A percentile compares a stretch with the other conserved stretches of the same genome.
These are phyloP conservation scores for Enteromius anoplus DNA, from an alignment of 2,797 vertebrate genomes.

Conservation along the genomic window DNA sequence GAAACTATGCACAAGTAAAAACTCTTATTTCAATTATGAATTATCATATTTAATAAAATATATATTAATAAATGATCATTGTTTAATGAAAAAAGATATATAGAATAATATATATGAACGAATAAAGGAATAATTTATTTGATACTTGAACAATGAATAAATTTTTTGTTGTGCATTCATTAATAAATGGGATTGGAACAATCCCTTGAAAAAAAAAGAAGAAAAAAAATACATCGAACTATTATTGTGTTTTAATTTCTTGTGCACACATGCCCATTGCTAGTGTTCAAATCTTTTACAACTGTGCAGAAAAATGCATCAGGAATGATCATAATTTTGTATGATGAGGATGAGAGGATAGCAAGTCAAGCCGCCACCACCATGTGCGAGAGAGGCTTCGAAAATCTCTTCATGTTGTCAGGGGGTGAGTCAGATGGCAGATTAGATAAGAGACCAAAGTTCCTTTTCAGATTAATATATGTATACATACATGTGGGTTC, in stretches of 20 bases:
- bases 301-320: constrained; percentile 84
- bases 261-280: not conserved
- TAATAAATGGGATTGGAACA: not conserved
- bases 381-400: constrained; percentile 94
- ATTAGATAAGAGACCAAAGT: not conserved
- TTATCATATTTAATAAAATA: too few species aligned
- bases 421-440: constrained; percentile 79
- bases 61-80: too few species aligned
- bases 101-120: too few species aligned
- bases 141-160: not conserved
- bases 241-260: not conserved
- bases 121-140: not conserved
- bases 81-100: too few species aligned
- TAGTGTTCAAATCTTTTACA: constrained; percentile 55
- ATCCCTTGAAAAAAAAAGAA: not conserved
- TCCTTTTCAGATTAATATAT: not conserved
- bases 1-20: too few species aligned
- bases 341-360: constrained; percentile 91
- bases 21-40: too few species aligned
- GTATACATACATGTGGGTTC: not conserved
- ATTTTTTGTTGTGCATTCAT: not conserved
- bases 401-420: constrained; percentile 95
- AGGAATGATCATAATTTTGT: constrained; percentile 93
- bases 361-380: constrained; percentile 89
- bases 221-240: not conserved